Evolutionary conservation across 2,888 invertebrate species (phyloP).

Genomic region (Trissonchulus sp.): DNA sequence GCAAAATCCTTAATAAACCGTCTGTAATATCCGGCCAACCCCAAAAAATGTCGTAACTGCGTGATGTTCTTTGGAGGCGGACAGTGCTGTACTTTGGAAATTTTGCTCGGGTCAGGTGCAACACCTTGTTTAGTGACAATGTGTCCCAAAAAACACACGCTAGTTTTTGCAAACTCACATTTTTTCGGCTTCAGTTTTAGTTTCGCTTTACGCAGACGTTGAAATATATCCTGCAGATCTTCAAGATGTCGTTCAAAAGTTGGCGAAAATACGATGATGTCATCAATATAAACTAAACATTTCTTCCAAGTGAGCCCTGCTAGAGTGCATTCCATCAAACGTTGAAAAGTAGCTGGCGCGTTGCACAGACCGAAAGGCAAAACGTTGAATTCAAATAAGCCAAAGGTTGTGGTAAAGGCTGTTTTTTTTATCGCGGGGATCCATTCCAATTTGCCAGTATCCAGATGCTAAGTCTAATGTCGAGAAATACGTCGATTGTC

Average conservation of each 20-base stretch:
- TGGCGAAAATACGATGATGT: background rate
- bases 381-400: slow-evolving; percentile 36
- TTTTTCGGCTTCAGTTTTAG: slow-evolving; percentile 15
- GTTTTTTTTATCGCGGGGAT: slow-evolving; percentile 34
- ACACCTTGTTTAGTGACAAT: slow-evolving; percentile 7
- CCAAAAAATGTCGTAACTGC: background rate
- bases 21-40: background rate
- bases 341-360: slow-evolving; percentile 37
- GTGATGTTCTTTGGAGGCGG: background rate
- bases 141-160: background rate
- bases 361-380: slow-evolving; percentile 37
- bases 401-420: slow-evolving; percentile 33
- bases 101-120: background rate
- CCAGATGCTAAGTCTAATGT: slow-evolving; percentile 28
- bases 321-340: slow-evolving; percentile 27
- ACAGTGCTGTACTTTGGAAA: background rate
- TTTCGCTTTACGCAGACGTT: background rate
- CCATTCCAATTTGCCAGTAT: slow-evolving; percentile 31
- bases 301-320: background rate
- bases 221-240: background rate
- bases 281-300: slow-evolving; percentile 27
- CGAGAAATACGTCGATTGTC: slow-evolving; percentile 4
- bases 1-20: slow-evolving; percentile 21
- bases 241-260: slow-evolving; percentile 2
- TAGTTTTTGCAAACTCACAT: slow-evolving; percentile 1